Conservation (phyloP, 2,797 vertebrate species). For the Ammospiza maritima region DNA sequence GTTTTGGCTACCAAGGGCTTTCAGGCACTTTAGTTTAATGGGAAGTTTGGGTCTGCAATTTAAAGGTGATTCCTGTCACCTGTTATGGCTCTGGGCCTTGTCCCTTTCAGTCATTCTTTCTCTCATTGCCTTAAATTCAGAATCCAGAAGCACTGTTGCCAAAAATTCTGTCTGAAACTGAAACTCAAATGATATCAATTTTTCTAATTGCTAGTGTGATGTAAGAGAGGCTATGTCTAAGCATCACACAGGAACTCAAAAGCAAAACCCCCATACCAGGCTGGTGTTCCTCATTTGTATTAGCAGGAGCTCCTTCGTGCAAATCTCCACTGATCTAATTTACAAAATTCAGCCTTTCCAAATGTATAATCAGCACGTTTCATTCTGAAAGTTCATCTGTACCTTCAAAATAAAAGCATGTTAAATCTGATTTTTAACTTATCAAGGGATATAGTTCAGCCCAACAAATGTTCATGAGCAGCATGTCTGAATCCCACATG, state of each 20-base stretch:
- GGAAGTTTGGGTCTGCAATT: neutral
- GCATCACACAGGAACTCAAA: neutral
- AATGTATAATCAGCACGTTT: neutral
- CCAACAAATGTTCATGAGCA: neutral
- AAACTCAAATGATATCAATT: neutral
- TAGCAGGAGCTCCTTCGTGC: neutral
- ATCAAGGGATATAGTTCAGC: neutral
- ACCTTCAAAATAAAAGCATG: neutral
- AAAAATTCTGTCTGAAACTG: slow-evolving; percentile 15
- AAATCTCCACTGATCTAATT: neutral
- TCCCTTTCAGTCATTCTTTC: neutral
- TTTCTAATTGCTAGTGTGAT: neutral
- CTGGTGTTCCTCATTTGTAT: neutral
- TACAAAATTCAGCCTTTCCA: slow-evolving; percentile 1
- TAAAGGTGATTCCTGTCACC: neutral
- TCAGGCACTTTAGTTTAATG: neutral
- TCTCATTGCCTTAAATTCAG: neutral
- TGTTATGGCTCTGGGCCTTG: neutral
- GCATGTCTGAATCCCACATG: neutral
- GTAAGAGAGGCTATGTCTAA: neutral
- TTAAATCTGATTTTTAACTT: slow-evolving; percentile 2
- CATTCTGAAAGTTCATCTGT: neutral
- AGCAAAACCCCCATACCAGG: neutral
- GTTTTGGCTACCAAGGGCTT: neutral
- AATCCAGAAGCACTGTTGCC: neutral